Base-by-base conservation (phyloP, 2,113 vertebrate genomes). In the Choloepus hoffmanni region DNA sequence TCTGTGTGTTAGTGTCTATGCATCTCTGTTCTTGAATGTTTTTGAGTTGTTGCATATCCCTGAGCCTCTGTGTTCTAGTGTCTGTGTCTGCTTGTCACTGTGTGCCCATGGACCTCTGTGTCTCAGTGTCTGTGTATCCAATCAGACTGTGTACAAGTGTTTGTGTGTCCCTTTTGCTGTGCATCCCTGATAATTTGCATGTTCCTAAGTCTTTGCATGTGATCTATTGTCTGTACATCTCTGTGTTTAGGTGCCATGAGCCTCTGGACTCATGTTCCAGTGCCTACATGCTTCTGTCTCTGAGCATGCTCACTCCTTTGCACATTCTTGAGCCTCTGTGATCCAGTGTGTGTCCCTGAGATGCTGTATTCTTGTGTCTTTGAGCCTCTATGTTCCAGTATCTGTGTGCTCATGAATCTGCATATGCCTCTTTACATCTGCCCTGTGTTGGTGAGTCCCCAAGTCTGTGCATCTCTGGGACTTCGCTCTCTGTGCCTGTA, bases 331-430 rank as follows among this genome's bases (percentile, higher is more conserved):
- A 92, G 62, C 86, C 55, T 68, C 72, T 78, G 14, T 58, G 55
- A 58, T 58, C 19, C 19, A 19, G 55, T 55, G 53, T 55, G 23
- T n/a, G 45, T 82, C 48, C 26, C 12, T 21, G 45, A 65, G 13
- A 70, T 8, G 81, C 68, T 55, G 53, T 55, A 55, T 55, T 55
- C 15, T 15, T 58, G 55, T 58, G 55, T 58, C 62, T 70, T 40
- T 88, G 65, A 89, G 60, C 23, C 40, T 89, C 77, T 93, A 40
- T 92, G 65, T 79, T 93, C 18, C 18, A 86, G 23, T 81, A 24
- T 81, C 26, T 55, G 8, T 30, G 16, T 92, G 85, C 26, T 95
- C 68, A 63, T 21, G 65, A 36, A 68, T 62, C n/a, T 83, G 63
- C 14, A 43, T 79, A 63, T 60, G 7, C 4, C 60, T 86, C 28